These are phyloP conservation scores for Kryptopterus vitreolus DNA, from an alignment of 2,797 vertebrate genomes.

Conservation along the genomic window DNA sequence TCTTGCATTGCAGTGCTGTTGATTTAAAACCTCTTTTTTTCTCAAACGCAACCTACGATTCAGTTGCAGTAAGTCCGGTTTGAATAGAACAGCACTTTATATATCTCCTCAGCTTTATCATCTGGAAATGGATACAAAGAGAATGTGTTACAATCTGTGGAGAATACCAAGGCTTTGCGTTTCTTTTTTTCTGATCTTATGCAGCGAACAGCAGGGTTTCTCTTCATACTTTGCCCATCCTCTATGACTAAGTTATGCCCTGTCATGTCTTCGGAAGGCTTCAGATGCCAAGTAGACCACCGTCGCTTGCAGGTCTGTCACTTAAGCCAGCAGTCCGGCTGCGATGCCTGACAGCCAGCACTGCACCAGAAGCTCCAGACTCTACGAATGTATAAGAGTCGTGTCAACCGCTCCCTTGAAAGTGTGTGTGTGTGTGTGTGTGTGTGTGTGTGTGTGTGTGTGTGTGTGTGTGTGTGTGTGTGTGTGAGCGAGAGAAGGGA, in stretches of 20 bases:
- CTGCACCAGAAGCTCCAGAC: conserved; percentile 79
- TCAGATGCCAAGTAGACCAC: conserved; percentile 87
- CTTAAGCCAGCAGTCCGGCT: conserved; percentile 82
- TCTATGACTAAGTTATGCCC: conserved; percentile 92
- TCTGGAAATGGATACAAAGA: conserved; percentile 16
- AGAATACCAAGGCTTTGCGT: conserved; percentile 41
- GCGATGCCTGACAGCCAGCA: conserved; percentile 84
- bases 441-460: too few species aligned
- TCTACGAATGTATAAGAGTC: conserved; percentile 81
- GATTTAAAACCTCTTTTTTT: not conserved
- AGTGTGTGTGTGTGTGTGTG: too few species aligned
- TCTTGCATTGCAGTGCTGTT: not conserved
- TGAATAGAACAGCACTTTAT: not conserved
- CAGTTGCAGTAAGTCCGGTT: conserved; percentile 3
- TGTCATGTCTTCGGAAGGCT: conserved; percentile 83
- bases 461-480: too few species aligned
- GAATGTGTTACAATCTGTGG: conserved; percentile 16
- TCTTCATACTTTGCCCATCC: conserved; percentile 86
- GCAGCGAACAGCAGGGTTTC: conserved; percentile 46
- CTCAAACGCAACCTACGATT: not conserved
- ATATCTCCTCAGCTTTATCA: conserved; percentile 3
- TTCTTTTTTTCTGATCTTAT: conserved; percentile 43
- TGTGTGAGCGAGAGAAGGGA: conserved; percentile 35
- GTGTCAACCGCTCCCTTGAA: conserved; percentile 85
- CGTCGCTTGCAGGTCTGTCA: conserved; percentile 85